These are phyloP conservation scores for Neodiprion lecontei DNA, from an alignment of 1,140 invertebrate species.

Conservation along the genomic window DNA sequence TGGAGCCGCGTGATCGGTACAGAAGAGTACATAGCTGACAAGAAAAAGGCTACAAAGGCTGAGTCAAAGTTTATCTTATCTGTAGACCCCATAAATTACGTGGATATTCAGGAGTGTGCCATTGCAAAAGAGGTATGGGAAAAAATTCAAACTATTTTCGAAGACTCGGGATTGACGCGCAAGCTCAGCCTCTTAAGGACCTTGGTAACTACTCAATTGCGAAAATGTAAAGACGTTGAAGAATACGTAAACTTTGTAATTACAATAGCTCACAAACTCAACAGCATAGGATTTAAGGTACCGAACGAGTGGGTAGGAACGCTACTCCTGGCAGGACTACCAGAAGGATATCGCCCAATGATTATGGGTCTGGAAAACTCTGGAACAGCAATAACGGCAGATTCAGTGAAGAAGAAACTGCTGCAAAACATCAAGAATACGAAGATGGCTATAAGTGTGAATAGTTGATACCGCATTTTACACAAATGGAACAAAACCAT, in stretches of 20 bases:
- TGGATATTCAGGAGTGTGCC: slow-evolving; percentile 29
- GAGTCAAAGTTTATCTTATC: slow-evolving; percentile 41
- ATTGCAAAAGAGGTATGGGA: slow-evolving; percentile 10
- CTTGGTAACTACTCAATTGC: slow-evolving; percentile 8
- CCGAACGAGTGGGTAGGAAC: slow-evolving; percentile 21
- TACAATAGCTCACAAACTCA: slow-evolving; percentile 13
- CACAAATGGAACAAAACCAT: too few species aligned
- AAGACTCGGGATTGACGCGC: slow-evolving; percentile 17
- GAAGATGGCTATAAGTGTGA: not conserved
- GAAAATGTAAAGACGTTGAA: not conserved
- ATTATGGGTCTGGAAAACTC: slow-evolving; percentile 21
- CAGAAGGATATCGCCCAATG: slow-evolving; percentile 17
- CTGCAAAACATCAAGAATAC: not conserved
- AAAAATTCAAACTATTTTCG: slow-evolving; percentile 38
- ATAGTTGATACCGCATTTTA: too few species aligned
- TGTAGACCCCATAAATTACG: slow-evolving; percentile 42
- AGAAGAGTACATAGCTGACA: slow-evolving; percentile 24
- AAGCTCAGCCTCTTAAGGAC: slow-evolving; percentile 10
- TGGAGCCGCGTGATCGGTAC: slow-evolving; percentile 33
- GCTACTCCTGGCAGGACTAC: slow-evolving; percentile 16
- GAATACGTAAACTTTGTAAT: slow-evolving; percentile 17
- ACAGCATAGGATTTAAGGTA: slow-evolving; percentile 5
- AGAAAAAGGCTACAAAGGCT: slow-evolving; percentile 36
- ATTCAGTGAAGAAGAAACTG: slow-evolving; percentile 32
- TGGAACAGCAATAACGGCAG: slow-evolving; percentile 29